Percentiles rank a stretch among this genome's conserved stretches.
Evolutionary conservation across 2,888 invertebrate genomes (phyloP).

Genomic region (Lepidochrysops patricia): DNA sequence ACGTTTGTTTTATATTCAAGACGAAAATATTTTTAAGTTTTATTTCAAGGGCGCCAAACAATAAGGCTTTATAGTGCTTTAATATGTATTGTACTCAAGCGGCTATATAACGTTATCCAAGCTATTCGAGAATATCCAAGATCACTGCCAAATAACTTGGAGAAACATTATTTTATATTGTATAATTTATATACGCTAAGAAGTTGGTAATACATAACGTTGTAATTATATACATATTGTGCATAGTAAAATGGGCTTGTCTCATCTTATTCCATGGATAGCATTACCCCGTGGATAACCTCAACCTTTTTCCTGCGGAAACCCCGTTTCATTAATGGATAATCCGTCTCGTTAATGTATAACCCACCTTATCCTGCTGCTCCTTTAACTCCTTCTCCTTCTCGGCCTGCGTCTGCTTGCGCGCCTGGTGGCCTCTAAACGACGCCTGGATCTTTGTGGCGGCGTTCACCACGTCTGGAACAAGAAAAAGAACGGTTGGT

Average conservation of each 20-base stretch:
- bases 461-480: slow-evolving; percentile 84
- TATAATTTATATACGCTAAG: too few species aligned
- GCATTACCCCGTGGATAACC: neutral
- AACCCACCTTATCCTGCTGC: slow-evolving; percentile 69
- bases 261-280: too few species aligned
- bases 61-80: neutral
- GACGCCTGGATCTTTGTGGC: slow-evolving; percentile 94
- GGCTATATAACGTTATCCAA: neutral
- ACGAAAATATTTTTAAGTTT: neutral
- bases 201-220: too few species aligned
- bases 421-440: slow-evolving; percentile 91
- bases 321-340: too few species aligned
- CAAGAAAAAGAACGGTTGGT: slow-evolving; percentile 35
- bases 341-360: slow-evolving; percentile 37
- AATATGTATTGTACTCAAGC: neutral
- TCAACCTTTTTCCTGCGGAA: too few species aligned
- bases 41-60: neutral
- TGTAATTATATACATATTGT: too few species aligned
- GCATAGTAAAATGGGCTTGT: too few species aligned
- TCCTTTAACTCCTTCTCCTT: slow-evolving; percentile 37
- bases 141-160: too few species aligned
- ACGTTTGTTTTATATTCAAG: neutral
- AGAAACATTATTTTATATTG: too few species aligned
- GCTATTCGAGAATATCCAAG: too few species aligned
- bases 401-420: slow-evolving; percentile 76